Evolutionary conservation across 1,140 invertebrate genomes (phyloP).

Genomic region (Paracyclopina nana): DNA sequence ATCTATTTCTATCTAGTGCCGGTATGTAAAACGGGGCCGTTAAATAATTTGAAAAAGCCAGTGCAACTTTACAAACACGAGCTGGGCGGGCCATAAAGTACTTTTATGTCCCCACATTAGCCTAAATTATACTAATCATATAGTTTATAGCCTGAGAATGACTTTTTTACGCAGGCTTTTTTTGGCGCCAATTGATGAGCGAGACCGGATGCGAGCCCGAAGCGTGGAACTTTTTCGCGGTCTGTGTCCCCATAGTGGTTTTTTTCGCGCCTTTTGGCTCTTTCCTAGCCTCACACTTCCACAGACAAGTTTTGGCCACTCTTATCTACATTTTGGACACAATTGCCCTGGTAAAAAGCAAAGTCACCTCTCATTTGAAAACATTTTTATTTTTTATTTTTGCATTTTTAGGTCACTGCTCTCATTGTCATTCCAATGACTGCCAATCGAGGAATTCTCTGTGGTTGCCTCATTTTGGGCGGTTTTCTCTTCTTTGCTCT

Average conservation of each 20-base stretch:
- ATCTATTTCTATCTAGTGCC: too few relatives aligned
- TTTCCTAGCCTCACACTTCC: conserved; percentile 7
- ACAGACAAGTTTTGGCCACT: conserved; percentile 10
- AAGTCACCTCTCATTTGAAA: too few relatives aligned
- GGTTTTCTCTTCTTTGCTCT: conserved; percentile 3
- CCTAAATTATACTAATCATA: too few relatives aligned
- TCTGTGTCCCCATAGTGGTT: conserved; percentile 11
- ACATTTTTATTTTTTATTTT: too few relatives aligned
- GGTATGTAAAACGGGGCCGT: too few relatives aligned
- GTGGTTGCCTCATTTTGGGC: conserved; percentile 1
- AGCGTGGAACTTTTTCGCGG: conserved; percentile 8
- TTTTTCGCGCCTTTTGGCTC: conserved; percentile 11
- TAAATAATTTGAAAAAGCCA: too few relatives aligned
- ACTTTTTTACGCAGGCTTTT: conserved; percentile 11
- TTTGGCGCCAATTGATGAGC: conserved; percentile 13
- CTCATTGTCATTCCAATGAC: conserved; percentile 12
- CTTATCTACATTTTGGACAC: conserved; percentile 14
- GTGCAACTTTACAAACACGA: too few relatives aligned
- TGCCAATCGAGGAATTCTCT: not conserved
- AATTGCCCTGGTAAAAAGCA: conserved; percentile 11
- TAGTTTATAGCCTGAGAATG: too few relatives aligned
- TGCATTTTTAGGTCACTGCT: conserved; percentile 7
- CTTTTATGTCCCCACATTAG: too few relatives aligned
- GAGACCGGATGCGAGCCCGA: conserved; percentile 2
- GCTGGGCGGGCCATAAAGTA: too few relatives aligned